These are phyloP conservation scores for Aspidoscelis tigris DNA, from an alignment of 2,113 vertebrate species.

Conservation along the genomic window DNA sequence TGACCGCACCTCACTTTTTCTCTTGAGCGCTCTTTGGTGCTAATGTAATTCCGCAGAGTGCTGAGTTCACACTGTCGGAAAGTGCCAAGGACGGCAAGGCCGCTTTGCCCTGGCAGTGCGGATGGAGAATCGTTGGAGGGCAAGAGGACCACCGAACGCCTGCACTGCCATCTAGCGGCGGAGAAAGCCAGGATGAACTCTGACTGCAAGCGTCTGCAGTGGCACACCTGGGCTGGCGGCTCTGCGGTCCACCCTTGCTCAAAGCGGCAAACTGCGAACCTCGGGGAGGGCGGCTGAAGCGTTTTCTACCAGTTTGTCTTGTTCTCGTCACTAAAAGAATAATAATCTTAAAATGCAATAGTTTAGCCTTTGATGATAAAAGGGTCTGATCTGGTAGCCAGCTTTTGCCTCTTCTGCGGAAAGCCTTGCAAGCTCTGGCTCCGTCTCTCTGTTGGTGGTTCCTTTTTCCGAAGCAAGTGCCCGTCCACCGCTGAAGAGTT, in stretches of 20 bases:
- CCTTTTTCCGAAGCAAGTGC: too few relatives aligned
- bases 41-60: neutral
- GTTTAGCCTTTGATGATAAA: neutral
- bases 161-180: constrained; percentile 56
- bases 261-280: neutral
- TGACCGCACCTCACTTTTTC: neutral
- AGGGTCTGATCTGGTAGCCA: neutral
- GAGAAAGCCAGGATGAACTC: neutral
- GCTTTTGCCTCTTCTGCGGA: neutral
- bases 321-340: neutral
- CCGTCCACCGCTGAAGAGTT: neutral
- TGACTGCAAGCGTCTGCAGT: too few relatives aligned
- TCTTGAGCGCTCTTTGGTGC: neutral
- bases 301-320: neutral
- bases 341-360: neutral
- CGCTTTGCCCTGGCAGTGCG: neutral
- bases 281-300: neutral
- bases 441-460: neutral
- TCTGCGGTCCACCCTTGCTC: neutral
- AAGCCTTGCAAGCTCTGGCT: too few relatives aligned
- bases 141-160: neutral
- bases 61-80: neutral
- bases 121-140: neutral
- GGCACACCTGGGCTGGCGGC: neutral
- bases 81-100: neutral